phyloP scores from a whole-genome alignment of 2,888 invertebrate genomes.

The Limnephilus rhombicus region DNA sequence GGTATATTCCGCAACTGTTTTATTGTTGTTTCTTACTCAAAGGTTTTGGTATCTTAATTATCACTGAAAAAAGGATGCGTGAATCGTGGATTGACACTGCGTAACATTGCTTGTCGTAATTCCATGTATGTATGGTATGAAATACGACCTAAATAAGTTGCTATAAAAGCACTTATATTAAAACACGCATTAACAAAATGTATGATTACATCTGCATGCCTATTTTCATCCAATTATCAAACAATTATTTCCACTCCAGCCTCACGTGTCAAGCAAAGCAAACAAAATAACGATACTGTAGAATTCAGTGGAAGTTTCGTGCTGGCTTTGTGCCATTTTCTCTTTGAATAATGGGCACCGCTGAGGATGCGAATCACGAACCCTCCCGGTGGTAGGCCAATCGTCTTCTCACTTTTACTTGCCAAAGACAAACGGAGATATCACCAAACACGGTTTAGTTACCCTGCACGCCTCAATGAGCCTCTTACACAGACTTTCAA shows the following conservation, averaged over 20 bases:
- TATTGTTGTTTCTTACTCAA: no score
- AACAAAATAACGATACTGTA: not conserved
- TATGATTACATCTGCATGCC: not conserved
- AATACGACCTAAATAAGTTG: not conserved
- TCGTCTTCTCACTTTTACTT: conserved; percentile 29
- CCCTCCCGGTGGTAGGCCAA: conserved; percentile 35
- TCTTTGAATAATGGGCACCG: conserved; percentile 22
- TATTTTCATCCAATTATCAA: not conserved
- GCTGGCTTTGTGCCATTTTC: conserved; percentile 16
- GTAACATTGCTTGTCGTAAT: no score
- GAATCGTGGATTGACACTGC: no score
- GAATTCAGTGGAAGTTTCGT: not conserved
- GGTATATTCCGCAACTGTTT: no score
- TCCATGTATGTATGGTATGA: not conserved
- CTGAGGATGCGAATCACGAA: conserved; percentile 37
- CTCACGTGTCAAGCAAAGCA: not conserved
- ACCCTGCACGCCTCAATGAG: not conserved
- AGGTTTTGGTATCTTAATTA: no score
- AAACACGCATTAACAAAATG: no score
- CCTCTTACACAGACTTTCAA: not conserved
- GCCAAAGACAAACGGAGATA: conserved; percentile 12
- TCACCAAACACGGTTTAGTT: conserved; percentile 12
- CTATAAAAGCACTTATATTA: not conserved
- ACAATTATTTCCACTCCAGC: not conserved
- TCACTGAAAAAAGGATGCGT: no score